Evolutionary conservation across 2,888 invertebrate species (phyloP), one percentile per base, ranked within the genome.

Genomic region (Rotaria magnacalcarata): DNA sequence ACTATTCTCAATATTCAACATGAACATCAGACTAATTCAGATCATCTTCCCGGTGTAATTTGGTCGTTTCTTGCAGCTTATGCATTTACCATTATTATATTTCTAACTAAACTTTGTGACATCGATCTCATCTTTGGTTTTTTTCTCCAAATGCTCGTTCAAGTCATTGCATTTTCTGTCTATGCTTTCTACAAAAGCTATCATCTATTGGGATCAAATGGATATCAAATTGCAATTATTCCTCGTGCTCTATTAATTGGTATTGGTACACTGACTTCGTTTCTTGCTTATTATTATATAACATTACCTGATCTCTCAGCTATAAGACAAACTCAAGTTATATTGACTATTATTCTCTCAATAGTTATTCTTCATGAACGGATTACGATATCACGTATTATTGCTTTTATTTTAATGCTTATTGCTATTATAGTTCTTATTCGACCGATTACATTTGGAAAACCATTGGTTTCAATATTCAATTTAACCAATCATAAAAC

Each of bases 281-380:
- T n/a, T 47, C 80, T 80, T 80, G 80, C 80, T 4, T 80, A 80
- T 80, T 80, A 80, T 24, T 80, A 47, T 80, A 80, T 80, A 47
- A 47, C 80, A 80, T n/a, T 80, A 80, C n/a, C 47, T 8, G 47
- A 47, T 47, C 11, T 80, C 0, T 80, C 80, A 10, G 80, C 47
- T 21, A 47, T 80, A n/a, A 47, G 80, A 47, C 80, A 80, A 47
- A 80, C 11, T 47, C 80, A 80, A 80, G n/a, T 80, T 0, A 4
- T 80, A 10, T 47, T 43, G 4, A 80, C 80, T n/a, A 47, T 80
- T 11, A 11, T 80, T 19, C n/a, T 80, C 11, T 24, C 47, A 41
- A 11, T 80, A 47, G 2, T 80, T 47, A 0, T 80, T n/a, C 80
- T 80, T n/a, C 43, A 24, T 11, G 80, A 47, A 24, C 47, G 80